Evolutionary conservation across 2,113 vertebrate species (phyloP).

Genomic region (Cervus canadensis): DNA sequence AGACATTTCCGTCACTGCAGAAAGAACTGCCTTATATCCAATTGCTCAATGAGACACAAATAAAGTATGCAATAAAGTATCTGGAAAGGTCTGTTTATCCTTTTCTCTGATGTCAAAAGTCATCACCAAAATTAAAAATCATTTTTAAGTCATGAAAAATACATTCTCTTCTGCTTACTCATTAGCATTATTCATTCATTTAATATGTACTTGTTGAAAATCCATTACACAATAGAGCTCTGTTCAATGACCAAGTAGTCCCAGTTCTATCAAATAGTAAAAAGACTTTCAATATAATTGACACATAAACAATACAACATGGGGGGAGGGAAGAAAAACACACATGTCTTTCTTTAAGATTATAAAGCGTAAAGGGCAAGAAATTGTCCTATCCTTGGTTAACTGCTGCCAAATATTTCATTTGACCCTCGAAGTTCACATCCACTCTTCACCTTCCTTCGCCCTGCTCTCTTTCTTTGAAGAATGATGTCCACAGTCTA

Average conservation of each 20-base stretch:
- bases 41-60: background rate
- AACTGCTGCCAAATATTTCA: background rate
- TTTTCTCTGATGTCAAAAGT: background rate
- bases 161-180: background rate
- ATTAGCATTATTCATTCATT: background rate
- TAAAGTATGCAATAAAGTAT: background rate
- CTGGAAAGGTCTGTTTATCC: background rate
- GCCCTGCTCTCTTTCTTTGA: background rate
- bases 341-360: background rate
- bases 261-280: background rate
- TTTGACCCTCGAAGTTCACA: background rate
- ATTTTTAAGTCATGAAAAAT: constrained; percentile 28
- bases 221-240: background rate
- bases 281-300: background rate
- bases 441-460: background rate
- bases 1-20: background rate
- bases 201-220: background rate
- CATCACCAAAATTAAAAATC: background rate
- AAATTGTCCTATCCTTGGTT: background rate
- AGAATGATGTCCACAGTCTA: background rate
- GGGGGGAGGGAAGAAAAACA: background rate
- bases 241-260: background rate
- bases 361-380: background rate
- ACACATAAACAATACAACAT: background rate
- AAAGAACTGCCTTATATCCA: background rate